Evolutionary conservation across 2,797 vertebrate genomes (phyloP), one percentile per base, ranked within the genome.

Genomic region (Acanthurus tractus): DNA sequence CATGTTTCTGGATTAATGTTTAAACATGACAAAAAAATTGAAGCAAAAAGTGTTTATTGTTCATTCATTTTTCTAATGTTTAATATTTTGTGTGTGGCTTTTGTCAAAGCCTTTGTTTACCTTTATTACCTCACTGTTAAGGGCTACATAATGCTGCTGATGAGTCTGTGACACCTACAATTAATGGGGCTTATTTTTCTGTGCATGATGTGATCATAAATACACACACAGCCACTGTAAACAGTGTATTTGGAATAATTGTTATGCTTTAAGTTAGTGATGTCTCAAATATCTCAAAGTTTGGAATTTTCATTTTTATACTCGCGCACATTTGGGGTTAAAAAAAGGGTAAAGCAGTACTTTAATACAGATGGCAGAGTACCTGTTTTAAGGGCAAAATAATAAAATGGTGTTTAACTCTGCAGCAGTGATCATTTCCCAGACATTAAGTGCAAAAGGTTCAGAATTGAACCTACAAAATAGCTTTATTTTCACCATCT

Each of bases 81-180:
- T 57, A 36, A 74, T 38, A 45, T 63, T 63, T 70, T 11, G 42
- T 63, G 69, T 61, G 25, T 2, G 50, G 49, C 53, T 68, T 56
- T 50, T 42, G 55, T 78, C 29, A n/a, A 75, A 83, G 66, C 58
- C 59, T 74, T 25, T 77, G 70, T 79, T 86, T 81, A 79, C 80
- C 69, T 84, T 55, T 64, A 52, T 88, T 78, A 88, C 86, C 81
- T 87, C 87, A 83, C 68, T 45, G 62, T 84, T 52, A 93, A 93
- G 92, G 89, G 90, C 91, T 91, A 87, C 7, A 54, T 54, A 36
- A 70, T 55, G 58, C 75, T 80, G 76, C 63, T 59, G 54, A 4
- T 45, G 45, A 54, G 61, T 76, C 61, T 52, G 62, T 46, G 38
- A 76, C 69, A 50, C 49, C 63, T 62, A 15, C 22, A 25, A 42